Evolutionary conservation across 2,113 vertebrate species (phyloP).

Genomic region (Sinocyclocheilus grahami): DNA sequence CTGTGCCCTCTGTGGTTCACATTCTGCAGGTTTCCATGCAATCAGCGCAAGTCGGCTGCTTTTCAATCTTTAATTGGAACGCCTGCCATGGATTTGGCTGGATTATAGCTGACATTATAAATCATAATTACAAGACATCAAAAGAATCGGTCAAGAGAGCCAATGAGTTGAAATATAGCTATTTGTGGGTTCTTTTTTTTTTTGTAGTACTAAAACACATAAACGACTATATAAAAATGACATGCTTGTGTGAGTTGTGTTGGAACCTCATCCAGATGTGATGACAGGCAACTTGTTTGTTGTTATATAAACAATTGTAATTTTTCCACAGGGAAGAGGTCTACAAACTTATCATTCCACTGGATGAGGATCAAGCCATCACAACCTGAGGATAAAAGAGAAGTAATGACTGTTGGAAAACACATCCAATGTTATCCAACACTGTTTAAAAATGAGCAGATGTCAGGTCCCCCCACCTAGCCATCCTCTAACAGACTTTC

Average conservation of each 20-base stretch:
- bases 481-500: conserved; percentile 17
- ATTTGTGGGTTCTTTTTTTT: background rate
- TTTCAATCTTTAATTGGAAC: conserved; percentile 21
- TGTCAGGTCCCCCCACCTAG: conserved; percentile 2
- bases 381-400: conserved; percentile 12
- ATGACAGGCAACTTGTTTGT: conserved; percentile 20
- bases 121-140: conserved; percentile 44
- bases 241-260: background rate
- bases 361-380: conserved; percentile 34
- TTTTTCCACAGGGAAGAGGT: conserved; percentile 8
- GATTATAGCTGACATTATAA: conserved; percentile 37
- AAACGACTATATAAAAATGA: background rate
- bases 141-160: conserved; percentile 6
- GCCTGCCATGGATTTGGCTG: conserved; percentile 32
- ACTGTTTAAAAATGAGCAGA: conserved; percentile 13
- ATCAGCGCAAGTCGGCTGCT: conserved; percentile 41
- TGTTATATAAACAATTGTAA: conserved; percentile 1
- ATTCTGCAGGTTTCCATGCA: conserved; percentile 13
- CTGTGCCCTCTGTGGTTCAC: too few relatives aligned
- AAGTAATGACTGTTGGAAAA: conserved; percentile 34
- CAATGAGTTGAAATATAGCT: background rate
- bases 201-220: background rate
- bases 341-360: background rate
- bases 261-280: background rate
- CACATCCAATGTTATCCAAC: conserved; percentile 39